Base-by-base conservation (phyloP, 2,113 vertebrate species). In the Leptodactylus fuscus region DNA sequence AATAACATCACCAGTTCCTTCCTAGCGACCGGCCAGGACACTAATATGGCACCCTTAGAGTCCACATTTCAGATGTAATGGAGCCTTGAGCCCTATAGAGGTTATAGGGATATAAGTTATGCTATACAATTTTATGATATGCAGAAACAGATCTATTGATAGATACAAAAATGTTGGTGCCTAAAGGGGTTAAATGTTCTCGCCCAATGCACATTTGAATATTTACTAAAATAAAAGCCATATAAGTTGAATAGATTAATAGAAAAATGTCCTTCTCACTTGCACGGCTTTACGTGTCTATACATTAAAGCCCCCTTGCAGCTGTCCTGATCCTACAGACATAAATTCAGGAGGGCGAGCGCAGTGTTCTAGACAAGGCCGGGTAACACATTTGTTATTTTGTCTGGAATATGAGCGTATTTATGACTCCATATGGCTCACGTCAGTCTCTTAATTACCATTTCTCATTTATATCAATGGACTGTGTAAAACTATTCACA, bases 341-440 rank as follows among this genome's bases (percentile, higher is more conserved):
- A 73, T 86, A 86, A 81, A 86, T 81, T 86, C 76, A 46, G 55
- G 36, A 81, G 77, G 84, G 65, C 49, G 41, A 81, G 62, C 76
- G 11, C 49, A 38, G 65, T 62, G 62, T 60, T 73, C 65, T 86
- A 86, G 84, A 86, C 84, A 36, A 81, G 46, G 34, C 36, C 24
- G 69, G 69, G 65, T 41, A 80, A 80, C 76, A 86, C 84, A 86
- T 86, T 86, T 86, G 84, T 86, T 86, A 86, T 86, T 86, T 86
- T 86, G 84, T 86, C 84, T 86, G 84, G 84, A 81, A 86, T 81
- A 81, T 58, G 76, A 86, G 84, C 62, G 62, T 86, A 73, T 86
- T 86, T 86, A 81, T 86, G 84, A 65, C 62, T 71, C 84, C 84
- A 86, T 86, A 69, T 85, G 84, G 76, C 84, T 86, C 77, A 60